Conservation (phyloP, 1,140 invertebrate species). For the Latrodectus geometricus region DNA sequence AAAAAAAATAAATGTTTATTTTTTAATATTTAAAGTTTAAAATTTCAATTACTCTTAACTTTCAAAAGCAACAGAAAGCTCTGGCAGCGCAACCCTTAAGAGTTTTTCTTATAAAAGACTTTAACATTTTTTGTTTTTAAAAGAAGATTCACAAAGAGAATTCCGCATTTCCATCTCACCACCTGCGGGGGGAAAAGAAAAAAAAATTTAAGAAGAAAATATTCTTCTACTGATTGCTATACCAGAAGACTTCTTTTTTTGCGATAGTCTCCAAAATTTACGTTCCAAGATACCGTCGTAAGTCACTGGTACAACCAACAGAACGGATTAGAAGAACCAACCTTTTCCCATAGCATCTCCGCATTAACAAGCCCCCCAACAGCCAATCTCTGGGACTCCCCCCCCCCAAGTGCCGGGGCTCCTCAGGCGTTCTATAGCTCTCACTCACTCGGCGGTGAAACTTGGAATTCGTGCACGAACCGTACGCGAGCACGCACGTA, state of each 20-base stretch:
- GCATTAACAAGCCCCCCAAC: conserved; percentile 25
- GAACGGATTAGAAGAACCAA: conserved; percentile 11
- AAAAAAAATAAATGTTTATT: no score
- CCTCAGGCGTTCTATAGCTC: conserved; percentile 14
- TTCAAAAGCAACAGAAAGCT: no score
- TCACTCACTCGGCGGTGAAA: not conserved
- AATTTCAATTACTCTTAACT: no score
- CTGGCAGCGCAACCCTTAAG: no score
- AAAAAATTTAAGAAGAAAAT: no score
- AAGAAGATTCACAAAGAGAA: no score
- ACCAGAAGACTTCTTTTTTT: not conserved
- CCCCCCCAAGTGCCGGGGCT: conserved; percentile 2
- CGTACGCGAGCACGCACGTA: conserved; percentile 17
- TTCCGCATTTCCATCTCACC: no score
- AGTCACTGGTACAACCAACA: conserved; percentile 5
- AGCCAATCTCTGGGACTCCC: conserved; percentile 10
- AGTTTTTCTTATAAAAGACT: no score
- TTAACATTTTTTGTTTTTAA: no score
- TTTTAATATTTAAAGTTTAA: no score
- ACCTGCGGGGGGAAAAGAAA: no score
- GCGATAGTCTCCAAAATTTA: conserved; percentile 2
- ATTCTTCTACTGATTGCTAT: no score
- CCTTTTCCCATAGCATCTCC: not conserved
- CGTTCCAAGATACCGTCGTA: not conserved
- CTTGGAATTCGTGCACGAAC: not conserved